Evolutionary conservation across 2,888 invertebrate genomes (phyloP).

Genomic region (Heteromurus nitidus): DNA sequence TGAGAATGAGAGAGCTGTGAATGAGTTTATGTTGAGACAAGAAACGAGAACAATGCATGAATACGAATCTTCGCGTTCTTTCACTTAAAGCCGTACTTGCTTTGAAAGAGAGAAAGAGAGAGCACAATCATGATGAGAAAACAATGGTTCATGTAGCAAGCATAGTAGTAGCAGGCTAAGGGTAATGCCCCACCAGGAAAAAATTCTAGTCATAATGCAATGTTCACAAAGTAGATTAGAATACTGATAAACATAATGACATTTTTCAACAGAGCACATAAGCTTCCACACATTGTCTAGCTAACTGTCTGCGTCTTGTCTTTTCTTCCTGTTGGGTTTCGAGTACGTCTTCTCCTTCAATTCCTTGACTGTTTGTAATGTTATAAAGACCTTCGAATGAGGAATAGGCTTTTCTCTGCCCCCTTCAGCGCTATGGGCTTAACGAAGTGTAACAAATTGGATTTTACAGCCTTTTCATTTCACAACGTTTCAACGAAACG

Average conservation of each 20-base stretch:
- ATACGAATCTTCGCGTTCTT: no score
- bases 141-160: no score
- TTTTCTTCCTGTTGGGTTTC: background rate
- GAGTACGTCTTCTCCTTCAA: slow-evolving; percentile 5
- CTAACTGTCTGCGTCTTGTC: background rate
- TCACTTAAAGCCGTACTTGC: background rate
- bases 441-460: slow-evolving; percentile 64
- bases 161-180: no score
- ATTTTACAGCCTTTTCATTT: slow-evolving; percentile 59
- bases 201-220: background rate
- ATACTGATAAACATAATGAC: slow-evolving; percentile 4
- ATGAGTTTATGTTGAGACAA: no score
- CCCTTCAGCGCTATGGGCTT: slow-evolving; percentile 45
- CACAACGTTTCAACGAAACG: slow-evolving; percentile 33
- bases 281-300: background rate
- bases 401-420: slow-evolving; percentile 20
- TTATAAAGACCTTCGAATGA: slow-evolving; percentile 29
- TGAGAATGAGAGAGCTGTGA: background rate
- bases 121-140: slow-evolving; percentile 7
- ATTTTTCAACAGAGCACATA: slow-evolving; percentile 10
- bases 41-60: background rate
- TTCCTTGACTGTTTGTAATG: background rate
- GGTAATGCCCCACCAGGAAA: no score
- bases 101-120: background rate
- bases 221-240: slow-evolving; percentile 5